Evolutionary conservation across 2,888 invertebrate genomes (phyloP).

Genomic region (Cephalotes varians): DNA sequence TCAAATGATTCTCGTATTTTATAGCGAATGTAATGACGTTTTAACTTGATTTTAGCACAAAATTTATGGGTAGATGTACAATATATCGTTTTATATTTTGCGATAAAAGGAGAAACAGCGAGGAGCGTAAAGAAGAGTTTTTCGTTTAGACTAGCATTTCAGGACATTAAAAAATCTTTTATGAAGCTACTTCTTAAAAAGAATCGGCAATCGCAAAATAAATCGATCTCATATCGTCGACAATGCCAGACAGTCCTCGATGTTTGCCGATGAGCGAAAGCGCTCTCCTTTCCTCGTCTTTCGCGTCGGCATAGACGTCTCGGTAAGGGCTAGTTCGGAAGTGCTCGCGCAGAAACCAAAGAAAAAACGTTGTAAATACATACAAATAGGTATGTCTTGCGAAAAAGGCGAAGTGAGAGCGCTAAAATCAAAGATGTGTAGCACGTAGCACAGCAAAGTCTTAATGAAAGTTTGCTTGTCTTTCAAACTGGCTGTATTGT

Average conservation of each 20-base stretch:
- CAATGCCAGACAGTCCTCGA: conserved; percentile 41
- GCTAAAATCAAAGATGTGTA: conserved; percentile 63
- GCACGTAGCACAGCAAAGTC: conserved; percentile 69
- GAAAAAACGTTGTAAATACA: conserved; percentile 39
- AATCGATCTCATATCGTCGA: conserved; percentile 5
- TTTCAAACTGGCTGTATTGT: conserved; percentile 29
- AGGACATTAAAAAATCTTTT: background rate
- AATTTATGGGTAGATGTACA: background rate
- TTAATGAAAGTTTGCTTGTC: conserved; percentile 57
- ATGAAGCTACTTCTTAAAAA: background rate
- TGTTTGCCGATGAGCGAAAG: conserved; percentile 44
- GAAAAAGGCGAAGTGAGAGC: conserved; percentile 69
- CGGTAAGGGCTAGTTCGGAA: conserved; percentile 10
- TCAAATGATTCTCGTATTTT: too few relatives aligned
- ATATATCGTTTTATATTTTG: background rate
- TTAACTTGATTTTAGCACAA: background rate
- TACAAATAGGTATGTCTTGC: conserved; percentile 55
- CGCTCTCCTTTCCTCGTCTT: conserved; percentile 17
- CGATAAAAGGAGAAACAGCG: background rate
- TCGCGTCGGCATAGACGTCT: conserved; percentile 37
- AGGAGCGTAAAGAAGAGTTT: background rate
- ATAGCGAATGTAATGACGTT: background rate
- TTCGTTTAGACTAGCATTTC: background rate
- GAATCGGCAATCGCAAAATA: background rate
- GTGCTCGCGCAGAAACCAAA: conserved; percentile 47